These are phyloP conservation scores for Pterostichus madidus DNA, from an alignment of 2,888 invertebrate genomes.

Conservation along the genomic window DNA sequence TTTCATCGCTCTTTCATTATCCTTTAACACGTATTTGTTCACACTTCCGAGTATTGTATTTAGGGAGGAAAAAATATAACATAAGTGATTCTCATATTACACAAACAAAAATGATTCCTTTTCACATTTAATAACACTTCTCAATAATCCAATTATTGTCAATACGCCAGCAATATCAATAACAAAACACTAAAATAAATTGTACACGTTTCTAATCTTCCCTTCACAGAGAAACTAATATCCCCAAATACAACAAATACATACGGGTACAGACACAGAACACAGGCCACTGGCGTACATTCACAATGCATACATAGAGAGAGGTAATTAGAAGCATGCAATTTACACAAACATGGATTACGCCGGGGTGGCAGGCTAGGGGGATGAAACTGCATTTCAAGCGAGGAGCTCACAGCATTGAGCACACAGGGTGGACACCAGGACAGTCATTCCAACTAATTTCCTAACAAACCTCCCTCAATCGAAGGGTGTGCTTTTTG, in stretches of 20 bases:
- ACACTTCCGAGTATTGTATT: too few relatives aligned
- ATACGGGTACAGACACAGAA: constrained; percentile 11
- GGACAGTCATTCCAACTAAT: constrained; percentile 62
- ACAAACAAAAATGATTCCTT: too few relatives aligned
- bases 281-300: constrained; percentile 24
- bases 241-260: constrained; percentile 35
- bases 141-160: not conserved
- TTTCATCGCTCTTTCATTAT: too few relatives aligned
- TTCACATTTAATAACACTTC: too few relatives aligned
- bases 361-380: constrained; percentile 25
- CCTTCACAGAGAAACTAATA: constrained; percentile 35
- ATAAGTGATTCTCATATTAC: too few relatives aligned
- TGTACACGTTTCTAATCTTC: constrained; percentile 17
- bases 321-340: constrained; percentile 56
- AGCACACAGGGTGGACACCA: constrained; percentile 30
- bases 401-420: not conserved
- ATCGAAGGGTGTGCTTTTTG: constrained; percentile 8
- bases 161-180: constrained; percentile 24
- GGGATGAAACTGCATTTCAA: constrained; percentile 31
- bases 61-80: too few relatives aligned
- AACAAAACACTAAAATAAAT: constrained; percentile 35
- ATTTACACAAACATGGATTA: constrained; percentile 62
- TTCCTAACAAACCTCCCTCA: constrained; percentile 55
- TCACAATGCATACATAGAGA: constrained; percentile 42
- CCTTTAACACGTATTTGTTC: too few relatives aligned